Evolutionary conservation across 2,797 vertebrate genomes (phyloP), one percentile per base, ranked within the genome.

Genomic region (Chaetophractus vellerosus): DNA sequence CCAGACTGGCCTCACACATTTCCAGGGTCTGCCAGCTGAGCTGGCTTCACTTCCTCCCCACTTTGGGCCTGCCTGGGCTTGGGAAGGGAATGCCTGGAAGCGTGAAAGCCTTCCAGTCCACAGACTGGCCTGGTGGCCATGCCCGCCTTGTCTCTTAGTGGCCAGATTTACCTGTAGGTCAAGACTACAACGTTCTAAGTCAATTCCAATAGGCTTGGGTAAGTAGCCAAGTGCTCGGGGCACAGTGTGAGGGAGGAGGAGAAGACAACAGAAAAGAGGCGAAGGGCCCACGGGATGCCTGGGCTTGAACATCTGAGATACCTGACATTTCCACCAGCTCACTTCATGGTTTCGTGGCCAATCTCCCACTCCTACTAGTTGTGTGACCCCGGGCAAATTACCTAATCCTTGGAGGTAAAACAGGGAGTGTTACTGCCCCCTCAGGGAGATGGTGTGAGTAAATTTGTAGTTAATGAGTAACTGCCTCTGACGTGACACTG

Each of bases 381-480:
- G 2, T 24, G 33, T 5, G 63, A 33, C 63, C 11, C 36, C 6
- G n/a, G 69, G 36, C 21, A 48, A 45, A 8, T 74, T 48, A 52
- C 9, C 12, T 9, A 45, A 7, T 75, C 63, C 82, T 90, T 45
- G 63, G 74, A 93, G 59, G 52, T 85, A 90, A 79, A 93, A 81
- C 18, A 57, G 38, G 41, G 31, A 66, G 7, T 38, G 8, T 81
- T 75, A 66, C 3, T 2, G n/a, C 50, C 91, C 72, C 55, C 41
- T 76, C 19, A 0, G 31, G 23, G 81, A 96, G 41, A 74, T 0
- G 1, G 4, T 24, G 52, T 81, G 50, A 85, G 38, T 85, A 83
- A 93, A 4, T 38, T 66, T 55, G 31, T 18, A 69, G 59, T 33
- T 79, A n/a, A 68, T 66, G 59, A 93, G 31, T 78, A 64, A 31